A percentile compares a stretch with the other conserved stretches of the same genome.
Conservation (phyloP, 2,888 invertebrate genomes). For the Colostygia pectinataria region DNA sequence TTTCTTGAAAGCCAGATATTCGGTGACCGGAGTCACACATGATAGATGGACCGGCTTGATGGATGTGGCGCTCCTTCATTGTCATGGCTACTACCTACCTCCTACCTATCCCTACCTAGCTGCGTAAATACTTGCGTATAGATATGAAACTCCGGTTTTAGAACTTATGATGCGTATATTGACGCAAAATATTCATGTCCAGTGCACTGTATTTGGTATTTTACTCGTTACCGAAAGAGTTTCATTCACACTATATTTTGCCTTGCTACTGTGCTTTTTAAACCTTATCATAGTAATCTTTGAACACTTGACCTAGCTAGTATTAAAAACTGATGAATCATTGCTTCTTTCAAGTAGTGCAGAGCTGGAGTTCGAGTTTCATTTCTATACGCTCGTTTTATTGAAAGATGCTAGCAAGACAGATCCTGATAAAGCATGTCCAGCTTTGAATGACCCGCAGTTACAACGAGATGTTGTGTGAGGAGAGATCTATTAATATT, state of each 20-base stretch:
- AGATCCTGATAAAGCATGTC: constrained; percentile 16
- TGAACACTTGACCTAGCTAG: too few relatives aligned
- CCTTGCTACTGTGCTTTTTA: too few relatives aligned
- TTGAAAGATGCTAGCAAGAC: constrained; percentile 1
- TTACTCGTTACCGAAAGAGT: too few relatives aligned
- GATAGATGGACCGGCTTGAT: constrained; percentile 21
- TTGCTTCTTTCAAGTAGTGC: too few relatives aligned
- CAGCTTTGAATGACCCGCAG: constrained; percentile 10
- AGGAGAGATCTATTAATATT: constrained; percentile 4
- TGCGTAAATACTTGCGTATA: background rate
- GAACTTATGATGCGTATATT: too few relatives aligned
- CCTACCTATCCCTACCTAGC: background rate
- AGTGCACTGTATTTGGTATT: too few relatives aligned
- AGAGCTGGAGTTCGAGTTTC: background rate
- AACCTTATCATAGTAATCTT: too few relatives aligned
- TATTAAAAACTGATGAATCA: too few relatives aligned
- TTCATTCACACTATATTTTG: too few relatives aligned
- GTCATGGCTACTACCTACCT: constrained; percentile 6
- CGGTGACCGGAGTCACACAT: constrained; percentile 12
- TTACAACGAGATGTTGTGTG: background rate
- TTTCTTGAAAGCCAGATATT: constrained; percentile 13
- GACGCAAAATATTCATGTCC: too few relatives aligned
- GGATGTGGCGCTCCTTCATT: constrained; percentile 20
- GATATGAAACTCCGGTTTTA: background rate
- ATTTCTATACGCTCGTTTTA: background rate